These are phyloP conservation scores for Columba janthina DNA, from an alignment of 2,113 vertebrate species.

Conservation along the genomic window DNA sequence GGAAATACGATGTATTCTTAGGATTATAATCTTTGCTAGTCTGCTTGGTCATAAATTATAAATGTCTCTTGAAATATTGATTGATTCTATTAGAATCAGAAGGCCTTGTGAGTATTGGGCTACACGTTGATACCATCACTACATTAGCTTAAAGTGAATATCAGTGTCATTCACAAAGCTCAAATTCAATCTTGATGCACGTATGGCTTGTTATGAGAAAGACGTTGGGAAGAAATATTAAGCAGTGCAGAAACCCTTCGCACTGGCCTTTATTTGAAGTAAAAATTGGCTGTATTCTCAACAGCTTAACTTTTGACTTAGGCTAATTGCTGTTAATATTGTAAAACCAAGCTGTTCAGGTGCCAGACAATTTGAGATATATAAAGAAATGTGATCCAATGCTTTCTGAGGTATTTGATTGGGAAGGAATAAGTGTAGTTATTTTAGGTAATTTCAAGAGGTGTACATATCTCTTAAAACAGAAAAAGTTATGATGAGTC, in stretches of 20 bases:
- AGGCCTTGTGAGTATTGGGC: slow-evolving; percentile 62
- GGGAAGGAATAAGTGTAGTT: background rate
- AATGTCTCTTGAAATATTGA: slow-evolving; percentile 80
- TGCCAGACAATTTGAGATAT: background rate
- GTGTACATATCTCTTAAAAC: background rate
- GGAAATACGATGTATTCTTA: slow-evolving; percentile 13
- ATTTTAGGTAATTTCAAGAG: background rate
- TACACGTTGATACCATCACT: slow-evolving; percentile 60
- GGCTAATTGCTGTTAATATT: background rate
- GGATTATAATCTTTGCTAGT: slow-evolving; percentile 52
- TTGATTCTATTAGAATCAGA: slow-evolving; percentile 73
- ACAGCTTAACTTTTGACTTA: background rate
- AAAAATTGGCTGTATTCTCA: background rate
- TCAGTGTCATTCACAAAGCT: slow-evolving; percentile 67
- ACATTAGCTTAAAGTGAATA: slow-evolving; percentile 54
- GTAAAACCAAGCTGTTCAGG: background rate
- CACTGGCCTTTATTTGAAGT: background rate
- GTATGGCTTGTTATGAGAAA: background rate
- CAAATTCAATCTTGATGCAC: slow-evolving; percentile 51
- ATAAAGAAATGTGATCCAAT: background rate
- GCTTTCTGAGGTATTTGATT: background rate
- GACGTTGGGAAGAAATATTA: background rate
- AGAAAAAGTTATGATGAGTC: background rate
- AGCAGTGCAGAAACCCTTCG: background rate
- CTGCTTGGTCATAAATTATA: slow-evolving; percentile 70